Conservation (phyloP, 2,113 vertebrate genomes). For the Isichthys henryi region DNA sequence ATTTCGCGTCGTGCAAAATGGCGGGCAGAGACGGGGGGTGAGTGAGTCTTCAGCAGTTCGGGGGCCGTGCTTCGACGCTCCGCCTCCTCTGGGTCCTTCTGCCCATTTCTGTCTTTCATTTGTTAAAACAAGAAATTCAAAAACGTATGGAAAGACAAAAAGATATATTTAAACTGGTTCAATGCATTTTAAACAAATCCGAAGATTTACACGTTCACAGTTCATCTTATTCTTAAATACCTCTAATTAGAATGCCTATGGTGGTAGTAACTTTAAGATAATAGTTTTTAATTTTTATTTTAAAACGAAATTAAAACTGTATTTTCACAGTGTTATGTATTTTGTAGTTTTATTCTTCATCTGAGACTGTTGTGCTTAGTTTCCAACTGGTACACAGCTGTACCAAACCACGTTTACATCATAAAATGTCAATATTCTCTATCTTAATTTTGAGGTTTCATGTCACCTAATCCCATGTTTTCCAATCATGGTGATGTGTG, state of each 20-base stretch:
- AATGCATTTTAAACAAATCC: neutral
- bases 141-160: neutral
- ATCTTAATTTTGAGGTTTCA: neutral
- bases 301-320: neutral
- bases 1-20: constrained; percentile 39
- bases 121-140: neutral
- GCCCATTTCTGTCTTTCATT: neutral
- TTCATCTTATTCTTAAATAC: neutral
- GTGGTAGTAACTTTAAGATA: neutral
- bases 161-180: neutral
- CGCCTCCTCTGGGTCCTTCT: neutral
- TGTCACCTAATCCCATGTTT: neutral
- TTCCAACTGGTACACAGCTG: neutral
- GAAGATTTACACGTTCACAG: neutral
- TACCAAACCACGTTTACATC: neutral
- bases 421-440: neutral
- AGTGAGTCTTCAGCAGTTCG: neutral
- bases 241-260: neutral
- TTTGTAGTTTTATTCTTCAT: neutral
- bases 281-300: neutral
- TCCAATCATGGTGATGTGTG: neutral
- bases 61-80: neutral
- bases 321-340: neutral
- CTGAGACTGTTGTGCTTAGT: neutral
- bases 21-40: constrained; percentile 27